These are phyloP conservation scores for Albula goreensis DNA, from an alignment of 2,113 vertebrate species.

Conservation along the genomic window DNA sequence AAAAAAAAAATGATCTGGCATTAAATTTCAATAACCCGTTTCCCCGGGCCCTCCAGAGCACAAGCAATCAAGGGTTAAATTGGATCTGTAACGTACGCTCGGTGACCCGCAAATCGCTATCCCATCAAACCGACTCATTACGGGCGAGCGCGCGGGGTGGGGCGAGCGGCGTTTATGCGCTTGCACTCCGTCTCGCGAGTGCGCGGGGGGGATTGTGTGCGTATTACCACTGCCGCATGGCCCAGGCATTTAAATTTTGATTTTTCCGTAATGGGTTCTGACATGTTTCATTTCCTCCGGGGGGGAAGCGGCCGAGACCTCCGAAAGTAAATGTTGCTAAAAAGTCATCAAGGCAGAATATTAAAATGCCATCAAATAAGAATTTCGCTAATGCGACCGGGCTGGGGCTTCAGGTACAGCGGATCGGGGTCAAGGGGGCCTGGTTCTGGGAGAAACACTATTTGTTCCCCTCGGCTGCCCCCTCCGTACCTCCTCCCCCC, in stretches of 20 bases:
- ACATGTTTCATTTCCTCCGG: constrained; percentile 86
- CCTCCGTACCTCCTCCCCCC: constrained; percentile 45
- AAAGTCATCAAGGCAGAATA: constrained; percentile 91
- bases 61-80: constrained; percentile 82
- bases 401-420: constrained; percentile 76
- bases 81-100: constrained; percentile 78
- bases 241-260: constrained; percentile 88
- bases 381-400: constrained; percentile 84
- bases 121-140: constrained; percentile 83
- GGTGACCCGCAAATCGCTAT: constrained; percentile 77
- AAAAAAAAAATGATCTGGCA: constrained; percentile 44
- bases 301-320: constrained; percentile 81
- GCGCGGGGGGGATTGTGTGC: constrained; percentile 41
- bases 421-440: constrained; percentile 67
- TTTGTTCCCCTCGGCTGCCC: constrained; percentile 67
- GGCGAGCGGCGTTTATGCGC: constrained; percentile 66
- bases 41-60: constrained; percentile 57
- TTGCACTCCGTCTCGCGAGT: constrained; percentile 53
- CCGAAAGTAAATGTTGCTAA: constrained; percentile 89
- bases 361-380: constrained; percentile 89
- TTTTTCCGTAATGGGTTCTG: constrained; percentile 90
- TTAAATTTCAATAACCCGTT: constrained; percentile 65
- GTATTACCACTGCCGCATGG: constrained; percentile 52
- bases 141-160: constrained; percentile 73
- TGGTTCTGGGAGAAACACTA: constrained; percentile 81